Evolutionary conservation across 53 echinoderm and acorn worm species (phyloP).

Genomic region (Hippasteria phrygiana): DNA sequence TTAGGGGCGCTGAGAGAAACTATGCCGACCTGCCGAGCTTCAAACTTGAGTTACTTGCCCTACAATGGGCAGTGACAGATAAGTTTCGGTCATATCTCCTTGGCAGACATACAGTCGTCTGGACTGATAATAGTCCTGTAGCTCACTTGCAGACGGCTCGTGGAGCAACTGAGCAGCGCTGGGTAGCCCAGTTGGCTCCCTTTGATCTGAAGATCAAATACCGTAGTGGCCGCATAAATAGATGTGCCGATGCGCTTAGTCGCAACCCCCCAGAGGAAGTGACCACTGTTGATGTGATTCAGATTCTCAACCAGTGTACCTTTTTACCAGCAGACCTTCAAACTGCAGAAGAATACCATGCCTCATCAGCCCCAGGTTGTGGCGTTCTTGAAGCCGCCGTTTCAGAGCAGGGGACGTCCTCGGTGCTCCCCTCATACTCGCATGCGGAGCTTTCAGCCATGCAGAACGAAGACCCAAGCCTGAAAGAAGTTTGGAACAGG

Average conservation of each 20-base stretch:
- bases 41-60: slow-evolving; percentile 16
- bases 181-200: slow-evolving; percentile 63
- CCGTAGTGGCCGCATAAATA: not conserved
- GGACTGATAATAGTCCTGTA: slow-evolving; percentile 66
- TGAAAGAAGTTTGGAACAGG: slow-evolving; percentile 32
- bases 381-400: not conserved
- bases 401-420: not conserved
- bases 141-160: slow-evolving; percentile 50
- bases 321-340: not conserved
- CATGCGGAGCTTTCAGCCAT: slow-evolving; percentile 24
- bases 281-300: too few species aligned
- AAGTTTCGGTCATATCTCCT: slow-evolving; percentile 56
- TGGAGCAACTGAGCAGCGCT: slow-evolving; percentile 66
- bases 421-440: slow-evolving; percentile 51
- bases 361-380: not conserved
- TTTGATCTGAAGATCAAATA: slow-evolving; percentile 59
- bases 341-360: not conserved
- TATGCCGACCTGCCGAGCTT: slow-evolving; percentile 52
- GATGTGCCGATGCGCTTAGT: too few species aligned
- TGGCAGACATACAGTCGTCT: not conserved
- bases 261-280: too few species aligned
- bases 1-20: slow-evolving; percentile 54
- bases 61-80: slow-evolving; percentile 49
- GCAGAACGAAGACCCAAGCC: slow-evolving; percentile 39
- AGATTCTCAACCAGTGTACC: not conserved